Evolutionary conservation across 2,113 vertebrate genomes (phyloP).

Genomic region (Salvator merianae): DNA sequence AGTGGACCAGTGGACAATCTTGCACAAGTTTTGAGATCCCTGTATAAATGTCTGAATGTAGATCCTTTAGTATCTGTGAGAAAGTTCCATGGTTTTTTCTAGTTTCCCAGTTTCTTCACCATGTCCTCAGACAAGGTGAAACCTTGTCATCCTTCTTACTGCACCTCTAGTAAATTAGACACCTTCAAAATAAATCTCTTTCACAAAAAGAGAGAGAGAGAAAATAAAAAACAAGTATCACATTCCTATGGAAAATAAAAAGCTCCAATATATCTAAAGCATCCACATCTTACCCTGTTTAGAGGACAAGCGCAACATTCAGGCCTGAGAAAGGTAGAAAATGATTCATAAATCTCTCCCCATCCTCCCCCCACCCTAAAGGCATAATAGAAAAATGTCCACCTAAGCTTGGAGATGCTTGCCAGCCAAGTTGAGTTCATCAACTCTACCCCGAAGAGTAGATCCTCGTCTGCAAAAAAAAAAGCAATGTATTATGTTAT

Average conservation of each 20-base stretch:
- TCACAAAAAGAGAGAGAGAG: constrained; percentile 41
- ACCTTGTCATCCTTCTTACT: constrained; percentile 36
- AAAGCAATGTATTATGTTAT: constrained; percentile 46
- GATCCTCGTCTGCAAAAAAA: constrained; percentile 30
- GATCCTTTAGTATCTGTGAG: not conserved
- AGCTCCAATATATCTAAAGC: constrained; percentile 25
- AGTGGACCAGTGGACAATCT: not conserved
- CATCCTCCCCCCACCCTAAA: constrained; percentile 41
- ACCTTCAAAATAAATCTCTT: constrained; percentile 31
- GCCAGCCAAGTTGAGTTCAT: constrained; percentile 52
- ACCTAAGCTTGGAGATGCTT: constrained; percentile 29
- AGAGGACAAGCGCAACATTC: constrained; percentile 57
- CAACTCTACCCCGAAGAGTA: constrained; percentile 37
- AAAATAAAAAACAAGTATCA: constrained; percentile 14
- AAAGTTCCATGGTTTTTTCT: not conserved
- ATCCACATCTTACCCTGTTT: constrained; percentile 21
- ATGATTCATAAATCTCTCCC: constrained; percentile 50
- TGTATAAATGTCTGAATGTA: not conserved
- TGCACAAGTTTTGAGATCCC: not conserved
- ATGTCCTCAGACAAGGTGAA: constrained; percentile 39
- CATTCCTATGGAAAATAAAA: constrained; percentile 49
- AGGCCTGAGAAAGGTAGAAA: constrained; percentile 60
- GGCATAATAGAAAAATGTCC: constrained; percentile 53
- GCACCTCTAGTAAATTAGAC: constrained; percentile 38
- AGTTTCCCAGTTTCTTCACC: not conserved